Percentiles rank a stretch among this genome's conserved stretches.
Conservation (phyloP, 2,888 invertebrate species). For the Drosophila ezoana region DNA sequence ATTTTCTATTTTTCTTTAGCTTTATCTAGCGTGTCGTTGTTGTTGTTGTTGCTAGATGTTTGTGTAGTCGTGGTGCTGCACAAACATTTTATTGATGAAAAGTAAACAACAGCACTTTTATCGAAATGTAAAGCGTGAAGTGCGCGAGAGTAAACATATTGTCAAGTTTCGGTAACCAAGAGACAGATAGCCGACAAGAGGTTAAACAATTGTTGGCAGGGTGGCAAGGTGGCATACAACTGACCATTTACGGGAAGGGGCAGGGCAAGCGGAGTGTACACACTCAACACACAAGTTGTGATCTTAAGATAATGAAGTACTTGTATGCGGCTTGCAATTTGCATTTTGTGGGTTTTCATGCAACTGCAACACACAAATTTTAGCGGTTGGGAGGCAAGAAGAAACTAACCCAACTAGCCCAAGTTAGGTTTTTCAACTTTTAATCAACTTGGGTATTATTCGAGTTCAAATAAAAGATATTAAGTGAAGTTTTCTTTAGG, state of each 20-base stretch:
- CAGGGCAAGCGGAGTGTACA: slow-evolving; percentile 10
- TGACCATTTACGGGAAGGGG: background rate
- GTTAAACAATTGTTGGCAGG: background rate
- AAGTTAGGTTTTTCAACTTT: slow-evolving; percentile 7
- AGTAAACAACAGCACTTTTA: slow-evolving; percentile 64
- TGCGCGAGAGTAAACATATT: slow-evolving; percentile 29
- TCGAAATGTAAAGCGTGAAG: slow-evolving; percentile 35
- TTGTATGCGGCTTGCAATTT: slow-evolving; percentile 22
- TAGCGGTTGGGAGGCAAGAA: slow-evolving; percentile 1
- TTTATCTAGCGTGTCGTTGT: slow-evolving; percentile 4
- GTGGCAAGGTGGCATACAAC: background rate
- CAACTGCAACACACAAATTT: slow-evolving; percentile 17
- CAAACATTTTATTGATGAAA: slow-evolving; percentile 77
- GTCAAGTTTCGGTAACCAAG: slow-evolving; percentile 30
- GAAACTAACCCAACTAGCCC: background rate
- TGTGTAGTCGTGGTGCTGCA: slow-evolving; percentile 55
- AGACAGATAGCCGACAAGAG: slow-evolving; percentile 32
- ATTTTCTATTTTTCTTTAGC: slow-evolving; percentile 36
- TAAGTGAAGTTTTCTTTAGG: background rate
- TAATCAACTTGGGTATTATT: slow-evolving; percentile 2
- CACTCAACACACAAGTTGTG: slow-evolving; percentile 20
- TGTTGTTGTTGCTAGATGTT: slow-evolving; percentile 32
- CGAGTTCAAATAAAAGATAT: background rate
- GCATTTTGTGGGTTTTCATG: slow-evolving; percentile 25
- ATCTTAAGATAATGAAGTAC: slow-evolving; percentile 50